phyloP scores from a whole-genome alignment of 2,113 vertebrate species.

The Hiodon tergisus region DNA sequence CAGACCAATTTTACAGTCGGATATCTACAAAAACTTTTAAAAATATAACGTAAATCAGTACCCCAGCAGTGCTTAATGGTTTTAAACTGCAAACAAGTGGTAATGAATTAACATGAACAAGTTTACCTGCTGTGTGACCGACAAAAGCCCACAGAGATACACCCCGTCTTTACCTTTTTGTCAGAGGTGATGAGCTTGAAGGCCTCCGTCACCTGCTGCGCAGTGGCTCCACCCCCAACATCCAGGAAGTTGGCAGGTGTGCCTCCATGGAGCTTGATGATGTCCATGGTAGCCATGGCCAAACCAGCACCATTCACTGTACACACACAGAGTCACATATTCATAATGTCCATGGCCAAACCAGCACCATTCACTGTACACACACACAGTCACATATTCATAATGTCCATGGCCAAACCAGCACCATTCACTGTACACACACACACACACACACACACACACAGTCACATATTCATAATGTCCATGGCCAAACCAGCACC shows the following conservation, averaged over 20 bases:
- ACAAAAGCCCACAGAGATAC: not conserved
- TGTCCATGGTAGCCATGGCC: conserved; percentile 99
- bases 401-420: too few species aligned
- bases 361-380: too few species aligned
- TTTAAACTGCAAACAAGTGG: not conserved
- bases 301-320: conserved; percentile 94
- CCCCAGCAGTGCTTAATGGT: not conserved
- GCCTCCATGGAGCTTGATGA: conserved; percentile 96
- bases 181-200: conserved; percentile 98
- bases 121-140: too few species aligned
- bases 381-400: not conserved
- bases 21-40: not conserved
- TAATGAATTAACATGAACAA: not conserved
- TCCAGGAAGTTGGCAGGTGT: conserved; percentile 97
- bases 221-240: conserved; percentile 95
- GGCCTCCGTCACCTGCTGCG: conserved; percentile 97
- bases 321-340: not conserved
- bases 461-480: too few species aligned
- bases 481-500: conserved; percentile 96
- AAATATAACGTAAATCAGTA: not conserved
- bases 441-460: not conserved
- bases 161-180: conserved; percentile 75
- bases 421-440: not conserved
- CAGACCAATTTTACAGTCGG: too few species aligned
- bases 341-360: not conserved